Conservation (phyloP, 2,888 invertebrate species). For the Mechanitis messenoides region DNA sequence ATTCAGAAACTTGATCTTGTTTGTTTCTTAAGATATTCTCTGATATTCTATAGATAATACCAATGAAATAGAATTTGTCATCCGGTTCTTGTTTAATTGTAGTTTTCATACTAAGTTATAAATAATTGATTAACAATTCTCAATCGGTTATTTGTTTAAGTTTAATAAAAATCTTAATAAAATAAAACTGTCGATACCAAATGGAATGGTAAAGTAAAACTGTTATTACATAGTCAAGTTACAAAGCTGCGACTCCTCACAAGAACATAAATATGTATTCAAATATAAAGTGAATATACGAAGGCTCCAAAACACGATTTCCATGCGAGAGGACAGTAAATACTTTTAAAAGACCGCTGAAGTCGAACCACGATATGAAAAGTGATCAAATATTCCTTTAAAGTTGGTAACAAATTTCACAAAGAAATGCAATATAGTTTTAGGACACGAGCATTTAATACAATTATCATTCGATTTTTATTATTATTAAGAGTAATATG, state of each 20-base stretch:
- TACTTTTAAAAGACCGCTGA: conserved; percentile 29
- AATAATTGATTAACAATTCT: too few relatives aligned
- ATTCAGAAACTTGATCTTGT: conserved; percentile 65
- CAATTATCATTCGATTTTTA: too few relatives aligned
- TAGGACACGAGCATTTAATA: too few relatives aligned
- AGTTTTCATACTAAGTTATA: too few relatives aligned
- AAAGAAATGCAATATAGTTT: too few relatives aligned
- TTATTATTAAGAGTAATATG: background rate
- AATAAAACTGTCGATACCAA: too few relatives aligned
- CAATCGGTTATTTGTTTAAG: too few relatives aligned
- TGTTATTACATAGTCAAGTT: conserved; percentile 15
- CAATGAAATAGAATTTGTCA: conserved; percentile 14
- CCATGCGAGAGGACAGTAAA: conserved; percentile 34
- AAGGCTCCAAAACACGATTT: conserved; percentile 32
- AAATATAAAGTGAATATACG: conserved; percentile 33
- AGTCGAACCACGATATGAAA: conserved; percentile 24
- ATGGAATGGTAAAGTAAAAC: too few relatives aligned
- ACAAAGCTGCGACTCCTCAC: conserved; percentile 18
- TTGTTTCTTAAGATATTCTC: conserved; percentile 60
- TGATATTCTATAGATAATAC: conserved; percentile 21
- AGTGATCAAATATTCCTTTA: conserved; percentile 22
- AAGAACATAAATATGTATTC: conserved; percentile 29
- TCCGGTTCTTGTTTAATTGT: background rate
- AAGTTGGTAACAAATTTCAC: background rate
- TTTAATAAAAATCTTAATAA: too few relatives aligned